Base-by-base conservation (phyloP, 2,797 vertebrate genomes). In the Chelon labrosus region DNA sequence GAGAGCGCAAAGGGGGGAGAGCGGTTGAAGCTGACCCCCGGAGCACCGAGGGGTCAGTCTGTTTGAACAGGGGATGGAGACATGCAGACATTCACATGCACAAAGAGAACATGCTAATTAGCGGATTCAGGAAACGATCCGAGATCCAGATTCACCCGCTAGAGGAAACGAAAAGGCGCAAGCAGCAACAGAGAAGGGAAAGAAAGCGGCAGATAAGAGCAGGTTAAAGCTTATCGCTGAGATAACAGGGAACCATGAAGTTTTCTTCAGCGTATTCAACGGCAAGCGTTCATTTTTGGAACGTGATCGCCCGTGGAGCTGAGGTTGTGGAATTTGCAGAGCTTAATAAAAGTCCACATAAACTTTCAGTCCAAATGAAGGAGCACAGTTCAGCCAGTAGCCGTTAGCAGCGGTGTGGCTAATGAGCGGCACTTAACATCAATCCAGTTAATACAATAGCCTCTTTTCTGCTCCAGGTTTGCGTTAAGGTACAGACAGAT, bases 1-100 rank as follows among this genome's bases (percentile, higher is more conserved):
- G 57, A 46, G 49, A 0, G n/a, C 16, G 4, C 2, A 2, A 12
- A 60, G 16, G 22, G 9, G 10, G 27, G 16, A 7, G 41, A 12
- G 35, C 31, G 42, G 65, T 42, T 17, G 19, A 76, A 73, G 66
- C 67, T 75, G 74, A 88, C 85, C 83, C 52, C 61, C 16, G 20
- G 82, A 85, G 75, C 85, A 88, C 58, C 14, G 67, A 89, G 86
- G 75, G 92, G 88, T 92, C 91, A 88, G 73, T 57, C 39, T 92
- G 85, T 89, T 91, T 86, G 86, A 91, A 91, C 87, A 85, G 62
- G 16, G 65, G 76, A 88, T 55, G 74, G 84, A 90, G 75, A 87
- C 86, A 31, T 8, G 50, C 53, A 84, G 54, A 69, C 77, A 70
- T 79, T 64, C 74, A 67, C 83, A 75, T 57, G 63, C 75, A 64